Conservation (phyloP, 2,113 vertebrate species). For the Egretta garzetta region DNA sequence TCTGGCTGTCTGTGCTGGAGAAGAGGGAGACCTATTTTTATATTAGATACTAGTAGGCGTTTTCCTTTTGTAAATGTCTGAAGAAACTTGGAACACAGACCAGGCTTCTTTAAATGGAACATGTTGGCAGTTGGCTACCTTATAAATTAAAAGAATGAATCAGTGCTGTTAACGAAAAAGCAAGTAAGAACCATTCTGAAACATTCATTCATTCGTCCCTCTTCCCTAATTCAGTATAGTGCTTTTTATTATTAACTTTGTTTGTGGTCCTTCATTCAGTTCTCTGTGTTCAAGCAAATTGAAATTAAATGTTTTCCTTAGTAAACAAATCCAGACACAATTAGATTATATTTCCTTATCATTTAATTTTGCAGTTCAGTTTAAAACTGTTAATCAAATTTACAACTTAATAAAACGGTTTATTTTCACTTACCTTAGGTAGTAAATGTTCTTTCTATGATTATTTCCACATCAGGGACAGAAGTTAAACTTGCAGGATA, state of each 20-base stretch:
- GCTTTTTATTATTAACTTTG: background rate
- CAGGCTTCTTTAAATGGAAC: slow-evolving; percentile 11
- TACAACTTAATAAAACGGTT: background rate
- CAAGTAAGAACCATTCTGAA: background rate
- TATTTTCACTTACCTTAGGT: slow-evolving; percentile 13
- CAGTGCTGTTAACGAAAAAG: background rate
- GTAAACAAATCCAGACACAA: background rate
- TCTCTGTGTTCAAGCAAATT: background rate
- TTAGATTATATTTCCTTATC: background rate
- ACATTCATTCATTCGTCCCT: background rate
- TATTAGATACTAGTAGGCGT: background rate
- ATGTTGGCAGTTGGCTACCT: background rate
- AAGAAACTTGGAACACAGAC: slow-evolving; percentile 4
- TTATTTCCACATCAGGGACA: background rate
- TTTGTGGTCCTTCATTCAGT: background rate
- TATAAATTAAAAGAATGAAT: slow-evolving; percentile 24
- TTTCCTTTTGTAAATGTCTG: slow-evolving; percentile 24
- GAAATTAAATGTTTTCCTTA: background rate
- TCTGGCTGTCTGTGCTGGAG: background rate
- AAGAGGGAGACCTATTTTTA: slow-evolving; percentile 10
- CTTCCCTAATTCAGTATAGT: background rate
- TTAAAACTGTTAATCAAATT: background rate
- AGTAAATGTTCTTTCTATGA: background rate
- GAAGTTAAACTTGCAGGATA: background rate
- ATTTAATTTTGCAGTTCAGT: background rate